phyloP scores from a whole-genome alignment of 2,888 invertebrate genomes.

The Oscheius sp. region DNA sequence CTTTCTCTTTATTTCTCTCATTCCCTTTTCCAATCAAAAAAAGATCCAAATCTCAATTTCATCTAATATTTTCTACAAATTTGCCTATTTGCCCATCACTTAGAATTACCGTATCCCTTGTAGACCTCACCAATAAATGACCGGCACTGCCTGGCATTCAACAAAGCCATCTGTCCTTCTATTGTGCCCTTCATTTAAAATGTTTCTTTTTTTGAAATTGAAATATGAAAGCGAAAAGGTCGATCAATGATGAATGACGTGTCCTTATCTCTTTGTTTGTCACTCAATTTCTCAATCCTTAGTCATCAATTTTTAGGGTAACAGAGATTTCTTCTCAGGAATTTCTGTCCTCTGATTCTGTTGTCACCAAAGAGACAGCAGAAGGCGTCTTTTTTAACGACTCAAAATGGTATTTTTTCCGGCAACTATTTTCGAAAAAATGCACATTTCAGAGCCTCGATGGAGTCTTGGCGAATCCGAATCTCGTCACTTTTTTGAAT shows the following conservation, averaged over 20 bases:
- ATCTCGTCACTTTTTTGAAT: neutral
- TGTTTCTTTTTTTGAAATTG: neutral
- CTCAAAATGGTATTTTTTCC: too few species aligned
- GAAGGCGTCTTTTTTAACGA: too few species aligned
- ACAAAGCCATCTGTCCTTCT: neutral
- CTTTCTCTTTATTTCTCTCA: neutral
- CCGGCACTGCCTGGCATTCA: slow-evolving; percentile 8
- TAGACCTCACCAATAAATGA: neutral
- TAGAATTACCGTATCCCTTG: too few species aligned
- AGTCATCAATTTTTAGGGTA: neutral
- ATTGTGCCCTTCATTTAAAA: neutral
- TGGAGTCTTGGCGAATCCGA: neutral
- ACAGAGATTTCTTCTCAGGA: neutral
- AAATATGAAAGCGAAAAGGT: too few species aligned
- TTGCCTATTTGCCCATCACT: neutral
- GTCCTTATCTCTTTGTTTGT: neutral
- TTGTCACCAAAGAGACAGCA: too few species aligned
- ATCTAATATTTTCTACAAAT: neutral
- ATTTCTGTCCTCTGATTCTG: neutral
- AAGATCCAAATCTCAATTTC: neutral
- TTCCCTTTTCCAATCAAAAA: neutral
- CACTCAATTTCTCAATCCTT: neutral
- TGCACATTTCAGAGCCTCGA: slow-evolving; percentile 3
- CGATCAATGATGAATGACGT: neutral
- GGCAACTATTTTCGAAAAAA: too few species aligned